Conservation (phyloP, 2,888 invertebrate species). For the Tuta absoluta region DNA sequence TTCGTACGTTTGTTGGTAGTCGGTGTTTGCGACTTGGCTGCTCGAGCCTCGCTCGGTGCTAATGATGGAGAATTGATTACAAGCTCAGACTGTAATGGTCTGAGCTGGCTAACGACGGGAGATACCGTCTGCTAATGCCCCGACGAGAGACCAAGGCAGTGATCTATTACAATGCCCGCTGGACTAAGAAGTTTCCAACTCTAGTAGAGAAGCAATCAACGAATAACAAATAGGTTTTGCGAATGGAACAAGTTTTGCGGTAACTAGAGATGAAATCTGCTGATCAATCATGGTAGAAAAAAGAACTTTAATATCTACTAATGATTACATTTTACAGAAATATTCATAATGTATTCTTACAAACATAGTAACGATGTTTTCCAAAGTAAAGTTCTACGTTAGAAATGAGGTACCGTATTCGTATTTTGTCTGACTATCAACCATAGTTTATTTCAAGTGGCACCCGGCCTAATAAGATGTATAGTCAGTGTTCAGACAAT, state of each 20-base stretch:
- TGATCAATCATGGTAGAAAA: too few relatives aligned
- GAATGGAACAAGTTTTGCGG: too few relatives aligned
- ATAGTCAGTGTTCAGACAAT: neutral
- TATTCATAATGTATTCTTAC: too few relatives aligned
- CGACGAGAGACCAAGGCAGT: constrained; percentile 1
- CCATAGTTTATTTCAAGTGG: neutral
- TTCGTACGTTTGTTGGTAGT: constrained; percentile 23
- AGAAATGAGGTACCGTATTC: too few relatives aligned
- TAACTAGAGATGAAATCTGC: too few relatives aligned
- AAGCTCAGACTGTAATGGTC: constrained; percentile 15
- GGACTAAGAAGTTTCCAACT: neutral
- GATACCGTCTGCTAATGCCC: constrained; percentile 20
- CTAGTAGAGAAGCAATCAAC: neutral
- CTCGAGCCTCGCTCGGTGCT: neutral
- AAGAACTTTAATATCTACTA: too few relatives aligned
- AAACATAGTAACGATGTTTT: too few relatives aligned
- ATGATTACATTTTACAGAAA: too few relatives aligned
- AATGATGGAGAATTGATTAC: constrained; percentile 25
- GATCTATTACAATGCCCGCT: constrained; percentile 8
- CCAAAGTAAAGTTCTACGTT: too few relatives aligned
- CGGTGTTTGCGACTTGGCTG: constrained; percentile 9
- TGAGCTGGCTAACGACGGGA: constrained; percentile 17
- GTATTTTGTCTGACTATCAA: too few relatives aligned
- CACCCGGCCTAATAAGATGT: neutral
- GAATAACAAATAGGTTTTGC: too few relatives aligned